Base-by-base conservation (phyloP, 2,797 vertebrate genomes). In the Lepus townsendii region DNA sequence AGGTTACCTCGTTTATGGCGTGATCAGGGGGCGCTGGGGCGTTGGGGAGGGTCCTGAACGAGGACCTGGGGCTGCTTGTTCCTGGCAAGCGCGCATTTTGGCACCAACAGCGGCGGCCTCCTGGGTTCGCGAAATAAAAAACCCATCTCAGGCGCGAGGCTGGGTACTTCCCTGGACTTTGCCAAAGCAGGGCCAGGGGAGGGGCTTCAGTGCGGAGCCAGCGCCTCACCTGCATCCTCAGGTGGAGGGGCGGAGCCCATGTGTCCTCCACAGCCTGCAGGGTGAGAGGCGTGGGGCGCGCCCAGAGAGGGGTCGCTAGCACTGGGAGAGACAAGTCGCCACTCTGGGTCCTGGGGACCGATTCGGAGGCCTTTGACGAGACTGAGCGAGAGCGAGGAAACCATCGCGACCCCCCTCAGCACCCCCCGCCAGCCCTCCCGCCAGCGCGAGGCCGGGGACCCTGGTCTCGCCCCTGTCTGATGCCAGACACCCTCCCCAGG, bases 211-310 rank as follows among this genome's bases (percentile, higher is more conserved):
- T 1, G 0, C 57, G 0, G 60, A 30, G 22, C 47, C 20, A 5
- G 22, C 22, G 35, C 5, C n/a, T 27, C 42, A 3, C 35, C 83
- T 26, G 35, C 1, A 30, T 75, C 16, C 32, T 14, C 27, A 32
- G 1, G 5, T 3, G 11, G 17, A 78, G 19, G 27, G 22, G 24
- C 3, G 2, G 17, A 32, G 8, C 68, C 73, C 62, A 50, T 32
- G 24, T 1, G 26, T 83, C 54, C 38, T 42, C 38, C 38, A 42
- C 42, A 47, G 42, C 42, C 42, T 47, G 84, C 0, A 32, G 83
- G 72, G 11, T 12, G 1, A 16, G 47, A n/a, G 3, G 5, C 63
- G 5, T 5, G 17, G 8, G 24, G 8, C 1, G 5, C 24, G 12
- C n/a, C 3, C 27, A 2, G 77, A 5, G 1, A 9, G 7, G 38